These are phyloP conservation scores for Sebastes trivittatus DNA, from an alignment of 2,797 vertebrate species.

Conservation along the genomic window DNA sequence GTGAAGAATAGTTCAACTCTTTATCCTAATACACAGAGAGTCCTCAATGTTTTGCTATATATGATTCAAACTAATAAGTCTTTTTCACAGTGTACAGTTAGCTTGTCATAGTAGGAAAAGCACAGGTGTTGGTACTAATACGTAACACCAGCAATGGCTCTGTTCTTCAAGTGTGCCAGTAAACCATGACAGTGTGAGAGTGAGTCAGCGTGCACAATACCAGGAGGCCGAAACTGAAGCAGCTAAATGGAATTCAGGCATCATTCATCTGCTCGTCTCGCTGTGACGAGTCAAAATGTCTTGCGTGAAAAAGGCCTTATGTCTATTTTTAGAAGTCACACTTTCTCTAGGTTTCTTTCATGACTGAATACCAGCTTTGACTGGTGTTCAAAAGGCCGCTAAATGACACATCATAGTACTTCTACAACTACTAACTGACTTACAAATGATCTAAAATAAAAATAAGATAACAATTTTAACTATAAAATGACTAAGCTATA, in stretches of 20 bases:
- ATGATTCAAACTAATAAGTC: not conserved
- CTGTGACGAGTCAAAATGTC: not conserved
- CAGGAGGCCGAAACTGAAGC: not conserved
- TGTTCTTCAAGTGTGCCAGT: not conserved
- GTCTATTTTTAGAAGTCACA: not conserved
- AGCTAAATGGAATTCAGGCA: not conserved
- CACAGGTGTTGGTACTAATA: not conserved
- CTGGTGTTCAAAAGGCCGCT: not conserved
- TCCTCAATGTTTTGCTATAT: not conserved
- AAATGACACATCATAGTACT: not conserved
- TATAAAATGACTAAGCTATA: not conserved
- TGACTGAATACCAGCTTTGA: not conserved
- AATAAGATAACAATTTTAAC: not conserved
- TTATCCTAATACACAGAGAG: not conserved
- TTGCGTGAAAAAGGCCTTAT: not conserved
- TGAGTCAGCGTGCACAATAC: not conserved
- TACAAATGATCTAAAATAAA: not conserved
- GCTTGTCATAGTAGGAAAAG: not conserved
- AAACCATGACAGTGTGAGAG: not conserved
- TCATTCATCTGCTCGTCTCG: not conserved
- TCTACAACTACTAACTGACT: not conserved
- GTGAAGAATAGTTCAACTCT: constrained; percentile 6
- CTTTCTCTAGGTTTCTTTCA: not conserved
- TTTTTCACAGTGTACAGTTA: not conserved
- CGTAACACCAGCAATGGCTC: not conserved